phyloP scores from a whole-genome alignment of 1,140 invertebrate genomes.

The Brevipalpus yothersi region DNA sequence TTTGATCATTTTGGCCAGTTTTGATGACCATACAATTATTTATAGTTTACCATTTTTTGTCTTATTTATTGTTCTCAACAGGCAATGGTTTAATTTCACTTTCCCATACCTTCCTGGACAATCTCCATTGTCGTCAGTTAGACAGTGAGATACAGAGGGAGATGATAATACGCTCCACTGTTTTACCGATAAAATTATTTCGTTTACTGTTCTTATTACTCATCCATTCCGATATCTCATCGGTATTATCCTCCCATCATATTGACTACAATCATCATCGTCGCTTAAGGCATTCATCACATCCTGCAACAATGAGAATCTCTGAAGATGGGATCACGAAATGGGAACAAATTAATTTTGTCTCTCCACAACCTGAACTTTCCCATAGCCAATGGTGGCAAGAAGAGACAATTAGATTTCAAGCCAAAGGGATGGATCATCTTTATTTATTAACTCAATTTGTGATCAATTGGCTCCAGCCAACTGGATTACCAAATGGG shows the following conservation, averaged over 20 bases:
- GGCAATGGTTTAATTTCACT: no score
- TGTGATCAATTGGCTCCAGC: constrained; percentile 1
- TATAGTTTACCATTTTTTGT: no score
- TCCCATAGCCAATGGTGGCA: not conserved
- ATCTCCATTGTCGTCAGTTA: no score
- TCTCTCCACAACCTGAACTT: not conserved
- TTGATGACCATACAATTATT: no score
- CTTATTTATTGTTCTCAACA: no score
- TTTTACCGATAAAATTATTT: no score
- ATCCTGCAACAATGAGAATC: not conserved
- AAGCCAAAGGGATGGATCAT: constrained; percentile 8
- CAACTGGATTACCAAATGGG: constrained; percentile 3
- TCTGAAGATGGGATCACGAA: not conserved
- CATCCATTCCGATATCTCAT: not conserved
- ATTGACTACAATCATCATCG: not conserved
- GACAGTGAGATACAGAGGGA: no score
- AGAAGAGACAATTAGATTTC: constrained; percentile 1
- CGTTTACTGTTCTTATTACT: not conserved
- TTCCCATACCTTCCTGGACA: no score
- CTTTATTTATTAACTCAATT: constrained; percentile 8
- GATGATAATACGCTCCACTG: no score
- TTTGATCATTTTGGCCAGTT: no score
- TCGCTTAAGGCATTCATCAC: not conserved
- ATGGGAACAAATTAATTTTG: constrained; percentile 2
- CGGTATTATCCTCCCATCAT: not conserved